These are phyloP conservation scores for Octopus bimaculoides DNA, from an alignment of 1,140 invertebrate species.

Conservation along the genomic window DNA sequence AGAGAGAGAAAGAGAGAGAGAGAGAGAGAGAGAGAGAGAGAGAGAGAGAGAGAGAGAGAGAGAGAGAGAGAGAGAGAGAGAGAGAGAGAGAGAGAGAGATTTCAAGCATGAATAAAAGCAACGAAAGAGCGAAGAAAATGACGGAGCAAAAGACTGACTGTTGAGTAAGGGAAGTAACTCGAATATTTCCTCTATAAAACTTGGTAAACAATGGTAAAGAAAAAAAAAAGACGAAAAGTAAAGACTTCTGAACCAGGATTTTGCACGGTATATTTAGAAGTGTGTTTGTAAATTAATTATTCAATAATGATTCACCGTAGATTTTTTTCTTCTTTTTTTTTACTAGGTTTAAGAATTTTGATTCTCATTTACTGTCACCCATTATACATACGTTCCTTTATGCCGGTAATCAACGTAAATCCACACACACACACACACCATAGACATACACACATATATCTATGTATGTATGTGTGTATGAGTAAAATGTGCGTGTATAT, in stretches of 20 bases:
- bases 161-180: neutral
- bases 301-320: neutral
- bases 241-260: neutral
- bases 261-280: neutral
- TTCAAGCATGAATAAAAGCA: neutral
- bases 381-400: too few relatives aligned
- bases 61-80: neutral
- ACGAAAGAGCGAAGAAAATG: neutral
- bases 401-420: too few relatives aligned
- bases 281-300: neutral
- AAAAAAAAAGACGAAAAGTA: neutral
- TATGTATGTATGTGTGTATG: too few relatives aligned
- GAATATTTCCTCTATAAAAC: neutral
- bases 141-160: neutral
- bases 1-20: neutral
- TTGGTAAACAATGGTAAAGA: neutral
- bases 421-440: too few relatives aligned
- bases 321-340: too few relatives aligned
- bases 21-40: neutral
- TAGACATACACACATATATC: too few relatives aligned
- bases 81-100: neutral
- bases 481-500: too few relatives aligned
- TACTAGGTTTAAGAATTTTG: too few relatives aligned
- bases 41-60: conserved; percentile 2
- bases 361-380: too few relatives aligned